Evolutionary conservation across 2,797 vertebrate species (phyloP), one percentile per base, ranked within the genome.

Genomic region (Odontamblyopus lacepedii): DNA sequence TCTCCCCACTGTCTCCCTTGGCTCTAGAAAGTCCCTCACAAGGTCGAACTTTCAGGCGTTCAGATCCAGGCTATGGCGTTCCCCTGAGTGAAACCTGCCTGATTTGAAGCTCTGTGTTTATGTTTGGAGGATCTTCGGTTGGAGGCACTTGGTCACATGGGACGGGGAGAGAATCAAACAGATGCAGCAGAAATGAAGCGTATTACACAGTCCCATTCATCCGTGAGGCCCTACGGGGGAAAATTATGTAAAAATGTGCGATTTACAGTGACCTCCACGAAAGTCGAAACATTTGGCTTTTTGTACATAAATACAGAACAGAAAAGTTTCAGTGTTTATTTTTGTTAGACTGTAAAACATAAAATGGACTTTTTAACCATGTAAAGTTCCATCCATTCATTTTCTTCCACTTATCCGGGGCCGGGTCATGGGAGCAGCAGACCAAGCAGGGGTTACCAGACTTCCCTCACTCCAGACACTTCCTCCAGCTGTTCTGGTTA

Each of bases 31-130:
- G 61, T 63, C 29, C 30, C 51, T 12, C 30, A 6, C 66, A 68
- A 68, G 66, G 66, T 68, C 66, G 23, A 53, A 66, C 64, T 66
- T 35, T 30, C 64, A 66, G 64, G 26, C 66, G 18, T 68, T 13
- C 66, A 35, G 29, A 68, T 56, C 66, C 32, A 16, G 48, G 65
- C 48, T 51, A 12, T 12, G 65, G 6, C 16, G 30, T 13, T 56
- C 66, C 66, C 66, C 29, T 0, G 66, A 35, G 66, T 38, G 66
- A 55, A n/a, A 68, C 30, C 51, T 9, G 18, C 27, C 29, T 32
- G 66, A 55, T 55, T 56, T 35, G 32, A 30, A 67, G 66, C 66
- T 11, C 18, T 4, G 27, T 55, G 66, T 67, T 67, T 67, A 51
- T 67, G 66, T 67, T 67, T 55, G 26, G 66, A 23, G 50, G 26